Conservation (phyloP, 2,797 vertebrate species). For the Limosa lapponica region DNA sequence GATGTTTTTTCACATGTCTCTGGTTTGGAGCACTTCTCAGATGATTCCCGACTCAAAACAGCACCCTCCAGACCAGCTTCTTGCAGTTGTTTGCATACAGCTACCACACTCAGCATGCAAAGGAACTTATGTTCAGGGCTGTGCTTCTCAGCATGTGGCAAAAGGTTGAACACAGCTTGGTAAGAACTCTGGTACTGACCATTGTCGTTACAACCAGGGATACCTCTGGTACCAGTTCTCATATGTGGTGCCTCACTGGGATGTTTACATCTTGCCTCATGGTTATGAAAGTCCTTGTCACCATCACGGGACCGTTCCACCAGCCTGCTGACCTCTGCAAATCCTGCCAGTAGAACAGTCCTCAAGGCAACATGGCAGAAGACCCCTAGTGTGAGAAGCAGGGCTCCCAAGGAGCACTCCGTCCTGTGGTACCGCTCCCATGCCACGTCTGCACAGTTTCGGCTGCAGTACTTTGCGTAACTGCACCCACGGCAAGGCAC, state of each 20-base stretch:
- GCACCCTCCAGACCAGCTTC: slow-evolving; percentile 42
- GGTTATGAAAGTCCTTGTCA: neutral
- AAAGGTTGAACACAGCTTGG: slow-evolving; percentile 83
- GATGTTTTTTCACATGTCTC: neutral
- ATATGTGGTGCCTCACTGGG: neutral
- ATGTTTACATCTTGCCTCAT: neutral
- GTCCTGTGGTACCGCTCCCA: slow-evolving; percentile 87
- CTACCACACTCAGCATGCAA: slow-evolving; percentile 81
- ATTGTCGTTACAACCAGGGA: slow-evolving; percentile 59
- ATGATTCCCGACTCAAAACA: neutral
- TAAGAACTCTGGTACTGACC: slow-evolving; percentile 81
- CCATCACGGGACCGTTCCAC: neutral
- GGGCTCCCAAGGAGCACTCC: slow-evolving; percentile 86
- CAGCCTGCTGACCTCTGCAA: slow-evolving; percentile 69
- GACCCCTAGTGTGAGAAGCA: slow-evolving; percentile 83
- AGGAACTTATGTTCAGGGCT: slow-evolving; percentile 84
- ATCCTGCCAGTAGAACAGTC: slow-evolving; percentile 83
- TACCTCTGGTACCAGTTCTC: neutral
- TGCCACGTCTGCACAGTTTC: slow-evolving; percentile 80
- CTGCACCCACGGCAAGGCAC: slow-evolving; percentile 88
- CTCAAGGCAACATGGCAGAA: slow-evolving; percentile 90
- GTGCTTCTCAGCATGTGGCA: slow-evolving; percentile 84
- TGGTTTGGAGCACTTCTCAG: neutral
- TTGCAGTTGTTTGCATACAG: slow-evolving; percentile 81
- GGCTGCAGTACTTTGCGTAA: slow-evolving; percentile 88